Evolutionary conservation across 2,888 invertebrate genomes (phyloP), one percentile per base, ranked within the genome.

Genomic region (Pecten maximus): DNA sequence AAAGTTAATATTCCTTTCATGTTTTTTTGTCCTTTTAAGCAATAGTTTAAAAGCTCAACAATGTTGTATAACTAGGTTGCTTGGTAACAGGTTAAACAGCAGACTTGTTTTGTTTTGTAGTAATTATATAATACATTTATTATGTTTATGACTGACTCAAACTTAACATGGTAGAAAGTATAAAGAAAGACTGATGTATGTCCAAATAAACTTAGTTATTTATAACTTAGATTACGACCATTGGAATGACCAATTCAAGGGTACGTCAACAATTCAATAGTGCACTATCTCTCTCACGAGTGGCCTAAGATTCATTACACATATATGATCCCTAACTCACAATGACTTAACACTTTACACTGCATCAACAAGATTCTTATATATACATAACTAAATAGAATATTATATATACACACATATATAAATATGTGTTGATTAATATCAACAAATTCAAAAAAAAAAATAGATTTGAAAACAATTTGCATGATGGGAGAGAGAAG

Each of bases 401-500:
- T 35, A 74, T 74, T 74, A 74, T 74, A 23, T 74, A 74, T 35
- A 74, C 12, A 54, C 35, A 35, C 74, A 74, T 74, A 8, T 28
- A 28, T 74, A 74, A 74, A 74, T 54, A 54, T 74, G 74, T 74
- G 74, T 35, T 74, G 28, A 74, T 74, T 35, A 74, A 28, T 74
- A 74, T 74, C 15, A 74, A 74, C 74, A 74, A 74, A 74, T 74
- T 28, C 35, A 10, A 74, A 74, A 74, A 74, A 74, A 19, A 74
- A 35, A 74, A 28, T 10, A 23, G 15, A 28, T 10, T 74, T 74
- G 19, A 0, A 74, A 74, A 74, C 74, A 74, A 74, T 74, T 74
- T 74, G 74, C 74, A 74, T 74, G 28, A 74, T 16, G 74, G 74
- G 74, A 6, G 74, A 6, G 23, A 10, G 12, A 74, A 74, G 74